Conservation (phyloP, 2,113 vertebrate species). For the Chunga burmeisteri region DNA sequence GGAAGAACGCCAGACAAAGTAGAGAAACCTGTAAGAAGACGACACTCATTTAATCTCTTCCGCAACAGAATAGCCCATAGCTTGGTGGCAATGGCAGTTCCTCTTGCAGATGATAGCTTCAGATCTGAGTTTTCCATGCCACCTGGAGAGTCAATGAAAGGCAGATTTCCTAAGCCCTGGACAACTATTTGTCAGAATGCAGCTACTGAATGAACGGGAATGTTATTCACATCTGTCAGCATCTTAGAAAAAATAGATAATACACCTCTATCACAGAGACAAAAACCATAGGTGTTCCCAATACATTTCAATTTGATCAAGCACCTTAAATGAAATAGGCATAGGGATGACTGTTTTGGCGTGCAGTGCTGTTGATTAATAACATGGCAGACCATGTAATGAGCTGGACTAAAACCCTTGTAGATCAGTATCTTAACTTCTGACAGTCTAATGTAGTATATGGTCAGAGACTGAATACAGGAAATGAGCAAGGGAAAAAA, state of each 20-base stretch:
- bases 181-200: fast-evolving
- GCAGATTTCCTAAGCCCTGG: not conserved
- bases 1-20: not conserved
- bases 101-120: not conserved
- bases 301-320: not conserved
- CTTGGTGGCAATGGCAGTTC: not conserved
- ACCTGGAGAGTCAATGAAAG: not conserved
- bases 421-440: not conserved
- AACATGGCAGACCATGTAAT: not conserved
- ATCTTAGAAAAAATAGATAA: not conserved
- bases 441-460: not conserved
- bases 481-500: not conserved
- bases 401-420: not conserved
- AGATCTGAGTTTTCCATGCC: not conserved
- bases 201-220: not conserved
- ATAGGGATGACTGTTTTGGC: not conserved
- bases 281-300: not conserved
- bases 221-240: not conserved
- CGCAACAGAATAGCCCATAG: not conserved
- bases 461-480: not conserved
- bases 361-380: not conserved
- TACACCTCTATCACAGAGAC: not conserved
- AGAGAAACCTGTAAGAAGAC: not conserved
- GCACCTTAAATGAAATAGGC: not conserved
- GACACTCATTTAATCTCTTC: not conserved